phyloP scores from a whole-genome alignment of 1,140 invertebrate species.

The Aphis craccivora region DNA sequence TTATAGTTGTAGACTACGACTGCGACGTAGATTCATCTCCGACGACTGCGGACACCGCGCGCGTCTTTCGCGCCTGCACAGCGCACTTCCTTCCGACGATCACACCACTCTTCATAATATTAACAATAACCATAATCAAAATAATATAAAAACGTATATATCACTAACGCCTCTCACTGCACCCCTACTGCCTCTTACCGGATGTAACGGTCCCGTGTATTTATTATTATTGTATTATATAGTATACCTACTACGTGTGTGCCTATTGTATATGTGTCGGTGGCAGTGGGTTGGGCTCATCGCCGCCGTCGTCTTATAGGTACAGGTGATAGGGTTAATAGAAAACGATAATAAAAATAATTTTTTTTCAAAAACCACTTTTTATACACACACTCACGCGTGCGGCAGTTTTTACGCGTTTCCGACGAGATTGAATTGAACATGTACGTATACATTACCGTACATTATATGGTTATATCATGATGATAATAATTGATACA shows the following conservation, averaged over 20 bases:
- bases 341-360: neutral
- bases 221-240: neutral
- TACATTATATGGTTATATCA: neutral
- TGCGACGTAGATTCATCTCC: neutral
- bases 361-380: neutral
- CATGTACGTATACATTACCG: neutral
- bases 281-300: neutral
- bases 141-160: neutral
- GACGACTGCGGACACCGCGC: neutral
- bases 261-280: neutral
- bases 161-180: neutral
- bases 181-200: neutral
- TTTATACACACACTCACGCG: neutral
- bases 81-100: neutral
- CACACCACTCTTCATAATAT: neutral
- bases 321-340: constrained; percentile 56
- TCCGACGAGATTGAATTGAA: neutral
- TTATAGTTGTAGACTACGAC: neutral
- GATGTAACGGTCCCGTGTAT: constrained; percentile 16
- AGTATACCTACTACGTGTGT: no score
- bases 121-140: constrained; percentile 4
- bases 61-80: neutral
- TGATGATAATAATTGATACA: neutral
- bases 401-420: neutral
- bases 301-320: neutral